Percentiles rank a stretch among this genome's conserved stretches.
These are phyloP conservation scores for Sinosuthora webbiana DNA, from an alignment of 2,113 vertebrate genomes.

Conservation along the genomic window DNA sequence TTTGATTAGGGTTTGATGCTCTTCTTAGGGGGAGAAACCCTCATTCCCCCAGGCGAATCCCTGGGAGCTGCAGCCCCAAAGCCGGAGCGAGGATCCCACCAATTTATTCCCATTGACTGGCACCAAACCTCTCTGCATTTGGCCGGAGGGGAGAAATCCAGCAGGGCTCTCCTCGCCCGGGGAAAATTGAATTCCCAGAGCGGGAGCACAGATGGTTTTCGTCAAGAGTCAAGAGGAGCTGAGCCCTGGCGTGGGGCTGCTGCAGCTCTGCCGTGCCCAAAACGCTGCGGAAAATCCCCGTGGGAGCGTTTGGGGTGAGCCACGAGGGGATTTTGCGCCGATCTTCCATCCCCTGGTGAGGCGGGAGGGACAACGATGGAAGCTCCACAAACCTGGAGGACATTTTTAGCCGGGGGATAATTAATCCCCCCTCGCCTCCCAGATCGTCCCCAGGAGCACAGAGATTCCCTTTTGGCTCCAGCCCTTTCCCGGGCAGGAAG, in stretches of 20 bases:
- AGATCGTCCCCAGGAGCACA: background rate
- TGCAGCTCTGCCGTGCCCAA: fast-evolving
- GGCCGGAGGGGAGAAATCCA: background rate
- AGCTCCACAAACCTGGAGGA: fast-evolving
- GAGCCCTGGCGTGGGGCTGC: background rate
- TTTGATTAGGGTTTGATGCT: background rate
- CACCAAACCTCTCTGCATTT: background rate
- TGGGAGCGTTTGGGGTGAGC: fast-evolving
- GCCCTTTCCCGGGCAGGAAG: background rate
- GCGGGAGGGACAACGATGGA: fast-evolving
- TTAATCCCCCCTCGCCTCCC: background rate
- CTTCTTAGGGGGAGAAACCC: background rate
- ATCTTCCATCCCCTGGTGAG: no score
- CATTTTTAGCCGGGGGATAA: background rate
- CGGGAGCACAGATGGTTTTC: background rate
- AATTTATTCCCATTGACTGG: background rate
- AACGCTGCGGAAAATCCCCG: fast-evolving
- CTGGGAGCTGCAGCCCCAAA: background rate
- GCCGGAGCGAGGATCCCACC: fast-evolving
- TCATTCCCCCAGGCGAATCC: fast-evolving
- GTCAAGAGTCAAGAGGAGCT: background rate
- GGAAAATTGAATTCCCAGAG: background rate
- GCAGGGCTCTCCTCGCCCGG: fast-evolving
- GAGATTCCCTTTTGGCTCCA: background rate
- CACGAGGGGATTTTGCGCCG: fast-evolving